Conservation (phyloP, 2,888 invertebrate species). For the Tortrix viridana region DNA sequence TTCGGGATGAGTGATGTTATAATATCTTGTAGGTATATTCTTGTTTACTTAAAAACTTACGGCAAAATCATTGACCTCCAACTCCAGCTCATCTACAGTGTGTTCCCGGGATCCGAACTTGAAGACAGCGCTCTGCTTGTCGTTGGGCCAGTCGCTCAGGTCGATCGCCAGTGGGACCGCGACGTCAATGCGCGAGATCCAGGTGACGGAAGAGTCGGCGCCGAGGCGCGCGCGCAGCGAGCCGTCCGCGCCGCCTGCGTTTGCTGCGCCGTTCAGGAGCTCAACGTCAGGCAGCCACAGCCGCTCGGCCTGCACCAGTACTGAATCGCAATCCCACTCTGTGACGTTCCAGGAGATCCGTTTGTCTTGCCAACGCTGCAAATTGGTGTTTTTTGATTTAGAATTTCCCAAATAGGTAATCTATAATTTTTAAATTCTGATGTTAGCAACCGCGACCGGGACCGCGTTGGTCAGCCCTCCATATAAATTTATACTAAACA, state of each 20-base stretch:
- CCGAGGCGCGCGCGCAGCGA: slow-evolving; percentile 87
- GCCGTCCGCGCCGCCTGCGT: slow-evolving; percentile 84
- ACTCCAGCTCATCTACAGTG: slow-evolving; percentile 83
- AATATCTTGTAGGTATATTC: too few relatives aligned
- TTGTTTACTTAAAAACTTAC: slow-evolving; percentile 43
- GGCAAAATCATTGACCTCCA: slow-evolving; percentile 51
- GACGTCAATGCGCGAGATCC: slow-evolving; percentile 61
- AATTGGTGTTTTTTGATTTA: neutral
- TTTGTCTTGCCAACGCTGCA: slow-evolving; percentile 90
- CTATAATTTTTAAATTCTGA: too few relatives aligned
- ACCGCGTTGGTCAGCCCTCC: too few relatives aligned
- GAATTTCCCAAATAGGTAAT: too few relatives aligned
- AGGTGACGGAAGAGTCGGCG: slow-evolving; percentile 85
- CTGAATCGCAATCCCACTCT: slow-evolving; percentile 85
- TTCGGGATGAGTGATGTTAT: too few relatives aligned
- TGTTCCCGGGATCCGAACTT: slow-evolving; percentile 90
- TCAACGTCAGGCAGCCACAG: slow-evolving; percentile 92
- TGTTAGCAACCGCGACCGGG: too few relatives aligned
- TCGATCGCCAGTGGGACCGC: slow-evolving; percentile 59
- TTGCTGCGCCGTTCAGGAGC: slow-evolving; percentile 87
- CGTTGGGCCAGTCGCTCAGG: slow-evolving; percentile 89
- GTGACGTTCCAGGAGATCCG: slow-evolving; percentile 88
- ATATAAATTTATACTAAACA: too few relatives aligned
- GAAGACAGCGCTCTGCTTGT: slow-evolving; percentile 87
- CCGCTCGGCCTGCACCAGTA: slow-evolving; percentile 87